These are phyloP conservation scores for Morbakka virulenta DNA, from an alignment of 30 jellyfish, hydroid and myxozoan genomes.

Conservation along the genomic window DNA sequence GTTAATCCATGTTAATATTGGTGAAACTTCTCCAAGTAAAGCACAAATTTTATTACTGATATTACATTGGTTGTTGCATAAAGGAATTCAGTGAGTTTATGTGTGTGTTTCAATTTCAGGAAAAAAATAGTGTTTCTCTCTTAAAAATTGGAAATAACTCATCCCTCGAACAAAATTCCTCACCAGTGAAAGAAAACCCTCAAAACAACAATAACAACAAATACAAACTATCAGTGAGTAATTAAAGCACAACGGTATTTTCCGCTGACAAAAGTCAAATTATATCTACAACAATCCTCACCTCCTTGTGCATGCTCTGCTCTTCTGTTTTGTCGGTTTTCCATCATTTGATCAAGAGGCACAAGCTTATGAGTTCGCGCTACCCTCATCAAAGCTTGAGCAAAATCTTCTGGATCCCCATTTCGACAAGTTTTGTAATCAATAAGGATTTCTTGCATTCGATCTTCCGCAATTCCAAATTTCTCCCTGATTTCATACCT, in stretches of 20 bases:
- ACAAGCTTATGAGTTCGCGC: conserved; percentile 61
- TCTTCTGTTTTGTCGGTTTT: conserved; percentile 68
- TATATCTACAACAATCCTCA: too few relatives aligned
- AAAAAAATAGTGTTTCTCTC: too few relatives aligned
- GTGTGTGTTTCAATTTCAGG: too few relatives aligned
- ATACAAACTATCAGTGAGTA: neutral
- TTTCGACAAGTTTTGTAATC: conserved; percentile 67
- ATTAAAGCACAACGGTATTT: neutral
- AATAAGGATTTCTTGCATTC: conserved; percentile 44
- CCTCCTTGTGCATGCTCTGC: conserved; percentile 45
- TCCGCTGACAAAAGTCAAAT: too few relatives aligned
- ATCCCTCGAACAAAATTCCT: too few relatives aligned
- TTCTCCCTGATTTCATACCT: conserved; percentile 48
- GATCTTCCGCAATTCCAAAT: conserved; percentile 43
- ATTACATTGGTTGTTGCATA: too few relatives aligned
- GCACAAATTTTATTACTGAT: too few relatives aligned
- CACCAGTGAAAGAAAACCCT: neutral
- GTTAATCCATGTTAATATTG: too few relatives aligned
- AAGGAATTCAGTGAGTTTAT: too few relatives aligned
- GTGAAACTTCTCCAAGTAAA: too few relatives aligned
- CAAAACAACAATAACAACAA: neutral
- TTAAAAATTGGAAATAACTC: too few relatives aligned
- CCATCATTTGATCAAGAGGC: conserved; percentile 70
- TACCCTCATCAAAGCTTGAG: conserved; percentile 60
- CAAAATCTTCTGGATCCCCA: conserved; percentile 56